Percentiles rank a stretch among this genome's conserved stretches.
phyloP scores from a whole-genome alignment of 2,797 vertebrate species.

The Paramormyrops hopkinsi region DNA sequence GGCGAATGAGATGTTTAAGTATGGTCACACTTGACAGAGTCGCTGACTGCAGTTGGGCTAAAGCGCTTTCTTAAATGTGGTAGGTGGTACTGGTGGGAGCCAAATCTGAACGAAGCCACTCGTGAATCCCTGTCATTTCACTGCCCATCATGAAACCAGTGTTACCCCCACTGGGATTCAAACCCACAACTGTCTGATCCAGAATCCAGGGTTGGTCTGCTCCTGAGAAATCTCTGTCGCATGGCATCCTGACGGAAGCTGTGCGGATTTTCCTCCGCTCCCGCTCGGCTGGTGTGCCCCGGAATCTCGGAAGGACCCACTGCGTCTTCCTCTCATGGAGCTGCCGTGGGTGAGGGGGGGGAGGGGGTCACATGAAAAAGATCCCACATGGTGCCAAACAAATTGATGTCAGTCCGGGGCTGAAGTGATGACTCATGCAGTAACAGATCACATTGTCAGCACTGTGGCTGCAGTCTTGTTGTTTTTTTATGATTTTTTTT shows the following conservation, averaged over 20 bases:
- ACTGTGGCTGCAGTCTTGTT: not conserved
- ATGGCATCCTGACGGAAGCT: not conserved
- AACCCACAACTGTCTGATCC: not conserved
- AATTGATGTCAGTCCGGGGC: not conserved
- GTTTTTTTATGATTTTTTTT: not conserved
- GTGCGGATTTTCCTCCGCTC: not conserved
- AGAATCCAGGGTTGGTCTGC: not conserved
- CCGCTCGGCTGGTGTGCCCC: not conserved
- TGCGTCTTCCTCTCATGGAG: not conserved
- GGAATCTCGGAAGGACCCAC: not conserved
- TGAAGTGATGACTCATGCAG: not conserved
- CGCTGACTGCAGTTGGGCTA: not conserved
- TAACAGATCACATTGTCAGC: not conserved
- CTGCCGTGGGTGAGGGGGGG: not conserved
- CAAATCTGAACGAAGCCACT: not conserved
- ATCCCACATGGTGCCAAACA: not conserved
- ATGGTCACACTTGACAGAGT: conserved; percentile 18
- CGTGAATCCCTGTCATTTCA: not conserved
- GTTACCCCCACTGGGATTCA: not conserved
- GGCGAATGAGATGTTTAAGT: conserved; percentile 28
- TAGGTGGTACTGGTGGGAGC: not conserved
- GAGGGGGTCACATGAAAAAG: not conserved
- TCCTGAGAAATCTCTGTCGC: not conserved
- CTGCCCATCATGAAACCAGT: not conserved
- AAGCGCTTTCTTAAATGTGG: not conserved